These are phyloP conservation scores for Muscicapa adusta DNA, from an alignment of 2,113 vertebrate genomes.

Conservation along the genomic window DNA sequence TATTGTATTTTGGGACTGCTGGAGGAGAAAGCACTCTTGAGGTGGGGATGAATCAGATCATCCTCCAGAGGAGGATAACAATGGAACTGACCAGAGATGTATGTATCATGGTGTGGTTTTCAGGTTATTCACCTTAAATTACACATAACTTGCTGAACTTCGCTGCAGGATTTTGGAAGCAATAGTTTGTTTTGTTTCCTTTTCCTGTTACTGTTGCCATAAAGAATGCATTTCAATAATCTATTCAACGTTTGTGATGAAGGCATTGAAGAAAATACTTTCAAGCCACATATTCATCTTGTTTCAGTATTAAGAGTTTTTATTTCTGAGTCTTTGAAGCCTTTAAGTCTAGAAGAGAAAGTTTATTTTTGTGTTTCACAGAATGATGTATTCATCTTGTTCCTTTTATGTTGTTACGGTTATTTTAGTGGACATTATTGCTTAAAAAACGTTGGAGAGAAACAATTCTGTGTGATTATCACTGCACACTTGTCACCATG, in stretches of 20 bases:
- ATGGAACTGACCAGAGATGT: background rate
- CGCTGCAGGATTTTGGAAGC: slow-evolving; percentile 28
- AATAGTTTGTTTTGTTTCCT: slow-evolving; percentile 32
- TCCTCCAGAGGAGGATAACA: background rate
- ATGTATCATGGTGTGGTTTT: background rate
- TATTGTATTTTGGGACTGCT: slow-evolving; percentile 32
- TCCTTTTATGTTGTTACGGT: slow-evolving; percentile 28
- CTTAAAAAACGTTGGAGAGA: background rate
- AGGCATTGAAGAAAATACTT: slow-evolving; percentile 18
- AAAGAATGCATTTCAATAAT: slow-evolving; percentile 14
- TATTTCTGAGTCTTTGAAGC: slow-evolving; percentile 23
- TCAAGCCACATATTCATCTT: slow-evolving; percentile 7
- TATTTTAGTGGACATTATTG: background rate
- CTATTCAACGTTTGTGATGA: slow-evolving; percentile 5
- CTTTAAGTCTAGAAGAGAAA: slow-evolving; percentile 1
- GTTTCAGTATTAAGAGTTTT: slow-evolving; percentile 32
- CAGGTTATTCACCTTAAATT: slow-evolving; percentile 4
- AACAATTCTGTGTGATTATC: background rate
- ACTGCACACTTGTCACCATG: background rate
- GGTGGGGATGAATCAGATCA: background rate
- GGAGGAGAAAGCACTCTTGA: slow-evolving; percentile 2
- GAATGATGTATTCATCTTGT: background rate
- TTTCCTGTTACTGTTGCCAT: background rate
- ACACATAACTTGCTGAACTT: background rate
- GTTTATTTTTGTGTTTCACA: slow-evolving; percentile 34